Percentiles rank a stretch among this genome's conserved stretches.
Conservation (phyloP, 1,140 invertebrate species). For the Teleopsis dalmanni region DNA sequence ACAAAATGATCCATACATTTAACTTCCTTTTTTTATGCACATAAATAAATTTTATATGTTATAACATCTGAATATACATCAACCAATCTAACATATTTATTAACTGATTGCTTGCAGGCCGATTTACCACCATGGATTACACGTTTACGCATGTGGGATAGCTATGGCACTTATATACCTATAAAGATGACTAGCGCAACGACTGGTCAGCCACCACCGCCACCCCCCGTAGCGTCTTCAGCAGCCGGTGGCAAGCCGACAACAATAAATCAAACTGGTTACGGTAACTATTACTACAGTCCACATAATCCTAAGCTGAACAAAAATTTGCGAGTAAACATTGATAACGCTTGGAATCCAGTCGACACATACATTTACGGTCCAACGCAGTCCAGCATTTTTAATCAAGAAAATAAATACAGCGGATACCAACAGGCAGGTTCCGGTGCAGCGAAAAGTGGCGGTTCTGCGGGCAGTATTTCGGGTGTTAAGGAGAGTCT, state of each 20-base stretch:
- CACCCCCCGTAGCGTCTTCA: constrained; percentile 35
- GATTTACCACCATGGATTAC: constrained; percentile 49
- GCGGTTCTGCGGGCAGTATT: constrained; percentile 17
- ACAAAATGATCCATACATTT: constrained; percentile 3
- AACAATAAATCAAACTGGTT: constrained; percentile 29
- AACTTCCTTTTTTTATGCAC: background rate
- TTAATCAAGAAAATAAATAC: constrained; percentile 43
- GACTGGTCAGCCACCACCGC: constrained; percentile 35
- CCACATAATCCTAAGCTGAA: constrained; percentile 40
- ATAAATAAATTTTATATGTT: too few relatives aligned
- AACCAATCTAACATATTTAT: too few relatives aligned
- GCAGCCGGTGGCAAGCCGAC: constrained; percentile 32
- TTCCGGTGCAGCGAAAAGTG: constrained; percentile 8
- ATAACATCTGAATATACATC: too few relatives aligned
- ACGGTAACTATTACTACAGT: constrained; percentile 41
- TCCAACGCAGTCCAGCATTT: constrained; percentile 41
- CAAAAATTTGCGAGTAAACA: constrained; percentile 39
- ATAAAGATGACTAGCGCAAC: constrained; percentile 37
- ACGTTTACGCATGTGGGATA: constrained; percentile 54
- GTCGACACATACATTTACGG: constrained; percentile 44
- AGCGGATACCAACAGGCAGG: constrained; percentile 34
- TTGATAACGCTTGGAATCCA: constrained; percentile 44
- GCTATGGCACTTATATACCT: constrained; percentile 42
- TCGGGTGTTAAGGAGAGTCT: constrained; percentile 34
- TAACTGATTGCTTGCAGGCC: constrained; percentile 18